A percentile compares a stretch with the other conserved stretches of the same genome.
These are phyloP conservation scores for Callocephalon fimbriatum DNA, from an alignment of 2,113 vertebrate genomes.

Conservation along the genomic window DNA sequence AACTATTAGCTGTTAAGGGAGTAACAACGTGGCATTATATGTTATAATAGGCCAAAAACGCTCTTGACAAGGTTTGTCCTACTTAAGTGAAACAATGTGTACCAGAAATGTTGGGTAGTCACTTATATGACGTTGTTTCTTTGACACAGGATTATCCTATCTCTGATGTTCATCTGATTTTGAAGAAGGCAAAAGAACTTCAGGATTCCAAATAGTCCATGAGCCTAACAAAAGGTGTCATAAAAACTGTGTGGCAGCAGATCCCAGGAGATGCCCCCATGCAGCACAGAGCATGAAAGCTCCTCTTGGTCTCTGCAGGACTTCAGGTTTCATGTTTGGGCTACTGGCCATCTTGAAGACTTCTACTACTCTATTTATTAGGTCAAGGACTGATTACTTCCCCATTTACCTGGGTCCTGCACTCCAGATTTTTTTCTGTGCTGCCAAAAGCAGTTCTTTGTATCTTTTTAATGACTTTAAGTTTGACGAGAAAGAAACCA, in stretches of 20 bases:
- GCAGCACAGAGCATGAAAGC: background rate
- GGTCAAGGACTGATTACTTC: constrained; percentile 33
- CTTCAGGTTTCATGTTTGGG: constrained; percentile 8
- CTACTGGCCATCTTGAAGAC: constrained; percentile 1
- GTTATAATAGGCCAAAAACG: background rate
- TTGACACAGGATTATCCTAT: constrained; percentile 92
- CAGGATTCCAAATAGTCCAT: constrained; percentile 86
- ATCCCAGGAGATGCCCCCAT: background rate
- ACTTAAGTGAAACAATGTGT: background rate
- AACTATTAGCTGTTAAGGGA: background rate
- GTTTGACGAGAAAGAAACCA: background rate
- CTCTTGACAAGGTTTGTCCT: background rate
- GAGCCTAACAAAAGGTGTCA: background rate
- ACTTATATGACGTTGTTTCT: background rate
- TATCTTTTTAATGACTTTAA: constrained; percentile 31
- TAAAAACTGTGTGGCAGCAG: constrained; percentile 10
- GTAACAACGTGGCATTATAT: background rate
- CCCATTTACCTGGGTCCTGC: background rate
- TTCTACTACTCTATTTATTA: constrained; percentile 60
- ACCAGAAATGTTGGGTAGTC: background rate
- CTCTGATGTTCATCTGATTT: constrained; percentile 92
- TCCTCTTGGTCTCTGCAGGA: constrained; percentile 13
- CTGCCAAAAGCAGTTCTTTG: constrained; percentile 44
- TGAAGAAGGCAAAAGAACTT: constrained; percentile 95
- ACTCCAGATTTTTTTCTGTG: constrained; percentile 39